These are phyloP conservation scores for Cygnus atratus DNA, from an alignment of 2,113 vertebrate species.

Conservation along the genomic window DNA sequence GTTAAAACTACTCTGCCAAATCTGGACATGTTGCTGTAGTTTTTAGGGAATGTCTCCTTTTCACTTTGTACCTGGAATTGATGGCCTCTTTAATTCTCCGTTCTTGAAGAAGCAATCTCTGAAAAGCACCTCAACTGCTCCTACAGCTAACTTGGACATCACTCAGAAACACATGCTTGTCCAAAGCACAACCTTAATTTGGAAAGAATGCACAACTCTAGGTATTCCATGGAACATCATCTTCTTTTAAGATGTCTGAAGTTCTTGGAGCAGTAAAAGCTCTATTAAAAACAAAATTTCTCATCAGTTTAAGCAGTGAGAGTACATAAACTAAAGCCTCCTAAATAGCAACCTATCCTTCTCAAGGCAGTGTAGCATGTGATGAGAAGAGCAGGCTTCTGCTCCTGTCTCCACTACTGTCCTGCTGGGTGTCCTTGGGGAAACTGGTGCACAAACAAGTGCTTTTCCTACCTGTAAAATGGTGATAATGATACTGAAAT, in stretches of 20 bases:
- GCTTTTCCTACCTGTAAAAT: constrained; percentile 15
- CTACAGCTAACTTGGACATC: not conserved
- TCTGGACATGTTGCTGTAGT: not conserved
- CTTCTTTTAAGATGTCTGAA: not conserved
- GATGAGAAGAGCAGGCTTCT: not conserved
- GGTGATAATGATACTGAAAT: constrained; percentile 19
- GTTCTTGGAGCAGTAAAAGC: not conserved
- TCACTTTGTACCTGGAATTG: not conserved
- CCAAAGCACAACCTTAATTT: not conserved
- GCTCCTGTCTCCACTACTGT: not conserved
- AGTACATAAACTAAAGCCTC: not conserved
- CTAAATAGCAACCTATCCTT: not conserved
- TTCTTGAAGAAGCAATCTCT: not conserved
- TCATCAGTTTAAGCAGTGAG: not conserved
- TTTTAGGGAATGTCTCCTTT: not conserved
- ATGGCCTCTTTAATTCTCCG: not conserved
- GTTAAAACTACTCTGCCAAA: not conserved
- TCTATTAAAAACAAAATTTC: not conserved
- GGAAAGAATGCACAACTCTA: not conserved
- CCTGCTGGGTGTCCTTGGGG: not conserved
- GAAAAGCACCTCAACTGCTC: not conserved
- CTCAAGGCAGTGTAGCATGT: not conserved
- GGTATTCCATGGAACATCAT: not conserved
- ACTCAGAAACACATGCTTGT: not conserved
- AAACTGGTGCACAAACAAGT: not conserved